phyloP scores from a whole-genome alignment of 2,888 invertebrate genomes.

The Dorcus parallelipipedus region DNA sequence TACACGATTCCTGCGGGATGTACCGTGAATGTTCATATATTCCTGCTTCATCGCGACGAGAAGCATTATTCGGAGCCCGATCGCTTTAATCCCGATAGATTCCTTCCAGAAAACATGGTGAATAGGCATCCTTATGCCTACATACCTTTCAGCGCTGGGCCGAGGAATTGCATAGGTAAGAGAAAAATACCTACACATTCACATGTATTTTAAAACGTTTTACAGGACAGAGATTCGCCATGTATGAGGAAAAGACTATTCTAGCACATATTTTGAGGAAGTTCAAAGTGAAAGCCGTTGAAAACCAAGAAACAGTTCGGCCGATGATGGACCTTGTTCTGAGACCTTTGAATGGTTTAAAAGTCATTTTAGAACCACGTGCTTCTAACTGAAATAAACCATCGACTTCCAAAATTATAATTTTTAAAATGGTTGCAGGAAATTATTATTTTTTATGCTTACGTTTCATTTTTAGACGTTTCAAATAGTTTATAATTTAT shows the following conservation, averaged over 20 bases:
- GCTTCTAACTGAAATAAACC: not conserved
- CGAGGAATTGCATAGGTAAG: constrained; percentile 11
- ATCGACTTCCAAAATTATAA: too few relatives aligned
- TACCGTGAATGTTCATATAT: not conserved
- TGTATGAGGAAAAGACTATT: constrained; percentile 7
- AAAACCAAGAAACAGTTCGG: constrained; percentile 3
- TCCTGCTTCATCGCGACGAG: constrained; percentile 1
- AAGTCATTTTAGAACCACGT: constrained; percentile 4
- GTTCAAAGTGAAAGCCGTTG: constrained; percentile 6
- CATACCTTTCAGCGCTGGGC: constrained; percentile 10
- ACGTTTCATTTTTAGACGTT: too few relatives aligned
- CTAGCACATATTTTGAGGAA: constrained; percentile 4
- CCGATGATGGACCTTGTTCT: constrained; percentile 6
- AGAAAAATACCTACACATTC: not conserved
- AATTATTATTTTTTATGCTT: too few relatives aligned
- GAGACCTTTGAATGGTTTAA: constrained; percentile 6
- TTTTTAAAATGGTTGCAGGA: too few relatives aligned
- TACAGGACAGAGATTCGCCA: constrained; percentile 7
- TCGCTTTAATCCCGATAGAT: constrained; percentile 6
- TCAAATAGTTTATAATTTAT: too few relatives aligned
- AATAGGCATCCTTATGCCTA: constrained; percentile 9
- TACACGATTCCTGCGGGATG: constrained; percentile 1
- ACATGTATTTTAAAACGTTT: constrained; percentile 18
- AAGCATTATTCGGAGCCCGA: constrained; percentile 7
- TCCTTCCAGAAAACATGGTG: constrained; percentile 4